Evolutionary conservation across 30 jellyfish, hydroid and myxozoan genomes (phyloP), one percentile per base, ranked within the genome.

Genomic region (Aurelia coerulea): DNA sequence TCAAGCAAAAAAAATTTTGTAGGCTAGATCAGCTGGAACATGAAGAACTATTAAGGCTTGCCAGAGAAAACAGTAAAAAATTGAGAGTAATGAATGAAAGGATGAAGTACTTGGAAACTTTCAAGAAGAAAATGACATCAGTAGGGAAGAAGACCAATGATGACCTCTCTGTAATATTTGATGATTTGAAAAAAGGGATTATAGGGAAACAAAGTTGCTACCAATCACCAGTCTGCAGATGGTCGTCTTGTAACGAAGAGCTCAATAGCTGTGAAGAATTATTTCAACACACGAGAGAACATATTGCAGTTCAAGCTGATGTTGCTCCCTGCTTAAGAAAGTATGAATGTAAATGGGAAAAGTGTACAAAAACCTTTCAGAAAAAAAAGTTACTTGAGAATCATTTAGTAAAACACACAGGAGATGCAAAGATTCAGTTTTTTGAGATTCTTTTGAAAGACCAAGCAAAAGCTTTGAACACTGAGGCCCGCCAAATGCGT

Each of bases 391-490:
- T 71, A 39, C 5, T 71, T 1, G 81, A 71, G 16, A 42, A 51
- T 4, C 81, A 42, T 29, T 17, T 70, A 67, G 23, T 42, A 33
- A 23, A 31, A 39, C 81, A 70, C 64, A 70, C 64, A 10, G 81
- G 64, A 2, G 64, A 70, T 31, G 63, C 63, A 13, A 17, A 54
- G 33, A 51, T 17, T 14, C 81, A 70, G 62, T 70, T 39, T n/a
- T 41, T 70, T 17, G 81, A 70, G 46, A 33, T 70, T 10, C 64
- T 70, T 9, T 23, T 70, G 63, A 70, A 70, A 70, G 64, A 70
- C 32, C 81, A 70, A 70, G 81, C 81, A 17, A 70, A 69, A 39
- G 81, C 81, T 5, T 31, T 70, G 62, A 29, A 42, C 0, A 39
- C 32, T 1, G 64, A 33, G 10, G 51, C 81, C 37, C 51, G 63